Evolutionary conservation across 2,113 vertebrate species (phyloP).

Genomic region (Sinocyclocheilus anophthalmus): DNA sequence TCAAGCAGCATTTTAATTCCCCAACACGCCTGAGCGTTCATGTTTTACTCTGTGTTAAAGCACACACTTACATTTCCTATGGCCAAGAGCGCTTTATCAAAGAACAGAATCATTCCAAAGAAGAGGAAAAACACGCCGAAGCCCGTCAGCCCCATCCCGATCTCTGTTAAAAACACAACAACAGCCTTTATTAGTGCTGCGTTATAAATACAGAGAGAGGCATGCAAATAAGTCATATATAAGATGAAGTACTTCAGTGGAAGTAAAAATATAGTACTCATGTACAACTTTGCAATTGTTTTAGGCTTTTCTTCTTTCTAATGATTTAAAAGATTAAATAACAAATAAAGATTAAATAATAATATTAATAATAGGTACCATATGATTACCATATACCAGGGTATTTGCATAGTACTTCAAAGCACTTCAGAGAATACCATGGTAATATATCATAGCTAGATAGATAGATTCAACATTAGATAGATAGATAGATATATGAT

Average conservation of each 20-base stretch:
- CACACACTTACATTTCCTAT: conserved; percentile 93
- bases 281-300: not conserved
- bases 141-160: conserved; percentile 96
- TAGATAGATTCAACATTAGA: not conserved
- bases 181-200: not conserved
- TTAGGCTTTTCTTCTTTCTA: not conserved
- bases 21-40: not conserved
- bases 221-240: not conserved
- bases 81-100: conserved; percentile 96
- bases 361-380: not conserved
- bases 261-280: not conserved
- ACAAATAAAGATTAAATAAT: too few species aligned
- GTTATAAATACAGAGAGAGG: not conserved
- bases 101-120: conserved; percentile 99
- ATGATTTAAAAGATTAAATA: not conserved
- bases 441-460: not conserved
- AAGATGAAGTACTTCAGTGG: not conserved
- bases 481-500: not conserved
- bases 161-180: conserved; percentile 81
- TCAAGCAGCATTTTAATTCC: not conserved
- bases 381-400: not conserved
- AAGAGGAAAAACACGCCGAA: conserved; percentile 99
- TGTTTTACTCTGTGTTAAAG: not conserved
- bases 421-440: not conserved
- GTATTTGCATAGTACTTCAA: not conserved